phyloP scores from a whole-genome alignment of 2,888 invertebrate species.

The Hirtodrosophila confusa region DNA sequence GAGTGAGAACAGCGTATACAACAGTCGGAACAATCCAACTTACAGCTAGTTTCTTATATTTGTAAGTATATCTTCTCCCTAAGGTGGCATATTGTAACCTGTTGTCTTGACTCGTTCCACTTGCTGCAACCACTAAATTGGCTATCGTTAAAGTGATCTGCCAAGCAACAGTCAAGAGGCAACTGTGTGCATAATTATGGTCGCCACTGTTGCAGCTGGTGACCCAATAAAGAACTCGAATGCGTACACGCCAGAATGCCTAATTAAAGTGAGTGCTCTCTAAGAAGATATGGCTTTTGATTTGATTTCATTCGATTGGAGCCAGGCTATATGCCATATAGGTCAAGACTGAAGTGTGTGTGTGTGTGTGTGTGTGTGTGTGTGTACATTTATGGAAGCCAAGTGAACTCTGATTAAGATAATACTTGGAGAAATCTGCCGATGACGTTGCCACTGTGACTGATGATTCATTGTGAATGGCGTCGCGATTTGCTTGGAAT shows the following conservation, averaged over 20 bases:
- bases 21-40: too few species aligned
- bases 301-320: not conserved
- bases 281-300: not conserved
- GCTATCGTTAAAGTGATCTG: too few species aligned
- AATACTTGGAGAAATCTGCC: conserved; percentile 43
- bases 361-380: conserved; percentile 5
- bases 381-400: conserved; percentile 6
- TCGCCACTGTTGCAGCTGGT: conserved; percentile 14
- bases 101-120: not conserved
- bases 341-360: not conserved
- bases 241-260: not conserved
- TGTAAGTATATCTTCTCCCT: too few species aligned
- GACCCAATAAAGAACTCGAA: conserved; percentile 15
- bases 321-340: too few species aligned
- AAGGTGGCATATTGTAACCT: not conserved
- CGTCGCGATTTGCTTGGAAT: conserved; percentile 59
- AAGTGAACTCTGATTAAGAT: conserved; percentile 37
- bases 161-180: too few species aligned
- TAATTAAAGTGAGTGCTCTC: conserved; percentile 28
- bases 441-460: conserved; percentile 27
- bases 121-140: not conserved
- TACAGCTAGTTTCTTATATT: too few species aligned
- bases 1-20: too few species aligned
- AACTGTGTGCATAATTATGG: conserved; percentile 17
- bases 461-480: conserved; percentile 41